A percentile compares a stretch with the other conserved stretches of the same genome.
Evolutionary conservation across 2,797 vertebrate genomes (phyloP).

Genomic region (Lycodopsis pacificus): DNA sequence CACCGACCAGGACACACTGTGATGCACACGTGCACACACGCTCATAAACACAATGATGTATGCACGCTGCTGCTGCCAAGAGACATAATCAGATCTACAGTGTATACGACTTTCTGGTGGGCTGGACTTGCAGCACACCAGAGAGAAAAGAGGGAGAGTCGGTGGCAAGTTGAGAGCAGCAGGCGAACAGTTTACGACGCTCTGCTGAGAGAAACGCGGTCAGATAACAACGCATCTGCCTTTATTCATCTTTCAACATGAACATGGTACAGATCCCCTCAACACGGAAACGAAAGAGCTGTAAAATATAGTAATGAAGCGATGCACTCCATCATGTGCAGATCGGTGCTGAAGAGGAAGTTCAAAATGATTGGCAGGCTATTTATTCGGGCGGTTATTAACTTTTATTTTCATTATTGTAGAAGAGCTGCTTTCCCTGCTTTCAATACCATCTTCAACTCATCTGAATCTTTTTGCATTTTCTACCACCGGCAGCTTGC

Average conservation of each 20-base stretch:
- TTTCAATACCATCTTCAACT: background rate
- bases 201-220: slow-evolving; percentile 20
- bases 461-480: background rate
- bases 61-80: slow-evolving; percentile 56
- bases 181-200: slow-evolving; percentile 24
- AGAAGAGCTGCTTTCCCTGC: background rate
- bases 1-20: slow-evolving; percentile 47
- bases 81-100: slow-evolving; percentile 70
- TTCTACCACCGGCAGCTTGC: slow-evolving; percentile 1
- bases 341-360: background rate
- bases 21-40: slow-evolving; percentile 55
- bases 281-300: background rate
- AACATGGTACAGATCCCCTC: background rate
- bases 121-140: background rate
- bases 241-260: background rate
- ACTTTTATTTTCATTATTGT: background rate
- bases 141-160: slow-evolving; percentile 3
- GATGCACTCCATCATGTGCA: background rate
- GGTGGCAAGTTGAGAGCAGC: slow-evolving; percentile 28
- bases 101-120: slow-evolving; percentile 34
- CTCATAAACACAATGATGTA: slow-evolving; percentile 69
- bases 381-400: background rate
- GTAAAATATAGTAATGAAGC: background rate
- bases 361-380: background rate
- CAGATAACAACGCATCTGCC: background rate